These are phyloP conservation scores for Graptemys geographica DNA, from an alignment of 2,797 vertebrate genomes.

Conservation along the genomic window DNA sequence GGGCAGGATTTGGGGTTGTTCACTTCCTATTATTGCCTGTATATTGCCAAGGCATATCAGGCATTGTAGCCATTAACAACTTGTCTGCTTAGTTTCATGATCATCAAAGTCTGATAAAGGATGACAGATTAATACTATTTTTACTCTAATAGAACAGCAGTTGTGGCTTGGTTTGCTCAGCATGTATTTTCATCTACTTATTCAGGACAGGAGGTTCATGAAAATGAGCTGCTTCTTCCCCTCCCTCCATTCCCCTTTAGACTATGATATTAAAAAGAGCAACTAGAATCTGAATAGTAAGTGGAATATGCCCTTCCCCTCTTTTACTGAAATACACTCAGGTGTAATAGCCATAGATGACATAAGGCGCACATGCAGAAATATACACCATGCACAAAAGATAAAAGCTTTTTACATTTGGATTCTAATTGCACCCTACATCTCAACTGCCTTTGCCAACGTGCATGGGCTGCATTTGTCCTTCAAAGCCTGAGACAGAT, in stretches of 20 bases:
- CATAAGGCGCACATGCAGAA: background rate
- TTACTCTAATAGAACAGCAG: conserved; percentile 39
- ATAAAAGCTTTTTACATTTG: background rate
- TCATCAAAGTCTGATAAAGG: conserved; percentile 71
- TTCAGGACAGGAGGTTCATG: conserved; percentile 22
- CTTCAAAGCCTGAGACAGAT: conserved; percentile 52
- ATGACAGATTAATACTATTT: conserved; percentile 67
- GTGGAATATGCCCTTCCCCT: background rate
- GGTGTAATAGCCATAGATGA: background rate
- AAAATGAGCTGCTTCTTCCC: background rate
- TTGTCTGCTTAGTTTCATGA: conserved; percentile 71
- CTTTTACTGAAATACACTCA: conserved; percentile 6
- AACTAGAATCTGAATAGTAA: conserved; percentile 1
- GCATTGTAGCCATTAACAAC: conserved; percentile 62
- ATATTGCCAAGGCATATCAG: conserved; percentile 48
- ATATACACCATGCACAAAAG: background rate
- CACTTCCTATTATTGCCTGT: conserved; percentile 34
- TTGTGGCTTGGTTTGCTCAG: conserved; percentile 43
- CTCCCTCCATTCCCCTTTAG: background rate
- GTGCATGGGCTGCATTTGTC: conserved; percentile 14
- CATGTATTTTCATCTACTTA: conserved; percentile 28
- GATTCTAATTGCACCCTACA: conserved; percentile 21
- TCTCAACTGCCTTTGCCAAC: conserved; percentile 24
- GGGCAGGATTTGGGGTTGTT: conserved; percentile 59
- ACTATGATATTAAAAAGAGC: conserved; percentile 9